These are phyloP conservation scores for Opisthocomus hoazin DNA, from an alignment of 2,113 vertebrate genomes.

Conservation along the genomic window DNA sequence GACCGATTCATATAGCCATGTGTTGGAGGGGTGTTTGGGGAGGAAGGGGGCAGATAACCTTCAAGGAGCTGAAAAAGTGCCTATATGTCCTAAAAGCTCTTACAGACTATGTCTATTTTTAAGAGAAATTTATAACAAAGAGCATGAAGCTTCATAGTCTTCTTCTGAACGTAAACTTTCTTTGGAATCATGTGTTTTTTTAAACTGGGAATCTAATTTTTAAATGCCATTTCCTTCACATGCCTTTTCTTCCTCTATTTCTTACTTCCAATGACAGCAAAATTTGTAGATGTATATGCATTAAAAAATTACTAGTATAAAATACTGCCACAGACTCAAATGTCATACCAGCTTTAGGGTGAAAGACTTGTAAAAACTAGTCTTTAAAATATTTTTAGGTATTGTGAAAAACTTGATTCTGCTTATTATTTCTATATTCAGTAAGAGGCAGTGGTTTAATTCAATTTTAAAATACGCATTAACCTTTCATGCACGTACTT, in stretches of 20 bases:
- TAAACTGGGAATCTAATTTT: background rate
- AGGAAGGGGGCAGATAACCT: accelerated
- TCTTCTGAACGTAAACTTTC: background rate
- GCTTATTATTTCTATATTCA: background rate
- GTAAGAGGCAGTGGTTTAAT: background rate
- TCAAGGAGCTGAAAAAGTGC: background rate
- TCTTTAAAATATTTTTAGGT: background rate
- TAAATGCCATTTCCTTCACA: background rate
- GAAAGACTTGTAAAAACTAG: background rate
- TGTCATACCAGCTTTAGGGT: background rate
- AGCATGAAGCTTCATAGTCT: background rate
- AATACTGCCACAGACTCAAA: background rate
- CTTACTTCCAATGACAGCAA: background rate
- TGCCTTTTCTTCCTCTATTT: background rate
- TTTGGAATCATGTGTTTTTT: background rate
- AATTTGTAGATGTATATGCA: accelerated
- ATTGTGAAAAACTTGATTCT: background rate
- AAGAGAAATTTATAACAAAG: background rate
- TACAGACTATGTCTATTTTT: background rate
- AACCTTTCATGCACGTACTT: background rate
- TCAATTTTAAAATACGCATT: background rate
- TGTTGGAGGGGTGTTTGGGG: accelerated
- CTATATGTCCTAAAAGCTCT: background rate
- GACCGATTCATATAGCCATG: accelerated
- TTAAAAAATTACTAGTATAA: background rate